Conservation (phyloP, 2,888 invertebrate species). For the Schizotus pectinicornis region DNA sequence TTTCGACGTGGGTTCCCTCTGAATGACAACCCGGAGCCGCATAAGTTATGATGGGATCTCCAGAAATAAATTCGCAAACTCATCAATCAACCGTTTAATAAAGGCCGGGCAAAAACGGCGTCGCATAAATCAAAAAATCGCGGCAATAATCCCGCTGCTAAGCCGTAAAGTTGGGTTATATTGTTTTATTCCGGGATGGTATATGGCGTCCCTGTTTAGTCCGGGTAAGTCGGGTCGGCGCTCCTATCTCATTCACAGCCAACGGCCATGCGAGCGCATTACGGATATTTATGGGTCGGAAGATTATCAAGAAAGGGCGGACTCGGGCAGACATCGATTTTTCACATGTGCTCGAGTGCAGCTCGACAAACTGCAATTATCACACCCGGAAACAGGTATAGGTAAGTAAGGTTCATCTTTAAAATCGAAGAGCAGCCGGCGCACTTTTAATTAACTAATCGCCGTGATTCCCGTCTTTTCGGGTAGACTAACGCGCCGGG, state of each 20-base stretch:
- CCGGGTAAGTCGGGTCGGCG: slow-evolving; percentile 17
- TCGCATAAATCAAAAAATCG: background rate
- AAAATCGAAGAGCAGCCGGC: no score
- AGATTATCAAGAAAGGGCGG: slow-evolving; percentile 58
- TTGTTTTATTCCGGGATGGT: no score
- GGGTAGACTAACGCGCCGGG: no score
- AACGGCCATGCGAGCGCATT: slow-evolving; percentile 58
- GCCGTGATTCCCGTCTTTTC: no score
- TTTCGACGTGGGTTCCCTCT: background rate
- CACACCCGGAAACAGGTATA: background rate
- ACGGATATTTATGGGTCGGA: slow-evolving; percentile 57
- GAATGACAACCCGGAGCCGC: no score
- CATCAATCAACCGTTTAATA: no score
- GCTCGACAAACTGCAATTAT: slow-evolving; percentile 29
- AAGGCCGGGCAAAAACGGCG: no score
- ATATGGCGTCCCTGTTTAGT: slow-evolving; percentile 6
- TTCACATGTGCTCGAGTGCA: slow-evolving; percentile 54
- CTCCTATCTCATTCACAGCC: slow-evolving; percentile 59
- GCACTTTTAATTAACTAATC: no score
- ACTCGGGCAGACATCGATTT: slow-evolving; percentile 56
- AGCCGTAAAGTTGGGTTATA: no score
- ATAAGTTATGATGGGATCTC: no score
- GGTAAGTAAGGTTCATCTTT: no score
- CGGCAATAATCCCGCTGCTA: background rate
- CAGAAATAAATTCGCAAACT: no score